Base-by-base conservation (phyloP, 2,888 invertebrate genomes). In the Himalopsyche japonica region DNA sequence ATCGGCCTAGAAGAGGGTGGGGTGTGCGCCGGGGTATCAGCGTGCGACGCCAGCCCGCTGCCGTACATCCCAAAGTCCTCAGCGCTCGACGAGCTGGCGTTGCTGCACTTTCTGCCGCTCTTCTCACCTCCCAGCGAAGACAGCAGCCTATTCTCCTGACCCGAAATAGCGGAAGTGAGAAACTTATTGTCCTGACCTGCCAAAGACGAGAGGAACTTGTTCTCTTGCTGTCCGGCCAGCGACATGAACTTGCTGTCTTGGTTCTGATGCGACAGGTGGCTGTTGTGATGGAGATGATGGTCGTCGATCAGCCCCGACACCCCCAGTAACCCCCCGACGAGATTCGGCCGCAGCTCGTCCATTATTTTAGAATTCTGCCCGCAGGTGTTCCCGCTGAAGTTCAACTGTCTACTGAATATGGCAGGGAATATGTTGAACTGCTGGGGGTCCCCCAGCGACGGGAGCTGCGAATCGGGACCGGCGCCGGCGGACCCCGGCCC, bases 381-480 rank as follows among this genome's bases (percentile, higher is more conserved):
- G 89, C 95, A 94, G 85, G 95, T 94, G 86, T 94, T 91, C 88
- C 94, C 93, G 80, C 95, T 94, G 91, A 97, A 97, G 91, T 97
- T 97, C 88, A 97, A 93, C 91, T 97, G 97, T 87, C 97, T 93
- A 92, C 97, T 97, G 91, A 97, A 97, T 90, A 97, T 97, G 86
- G 97, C 97, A 88, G 97, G 97, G 91, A 97, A 97, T 89, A 97
- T 97, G 93, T 97, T 97, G 93, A 97, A 97, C 92, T 97, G 97
- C 90, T 96, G 96, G 87, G 95, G 95, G 88, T 94, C 94, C 88
- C 93, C 93, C 88, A 94, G 93, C 89, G 92, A 92, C 89, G 93
- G 91, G 88, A 93, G 94, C 89, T 92, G 91, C 91, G 91, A 91
- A 91, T 91, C 92, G 91, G 91, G 91, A 87, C 89, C 88, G 88